These are phyloP conservation scores for Copidosoma aretas DNA, from an alignment of 2,888 invertebrate genomes.

Conservation along the genomic window DNA sequence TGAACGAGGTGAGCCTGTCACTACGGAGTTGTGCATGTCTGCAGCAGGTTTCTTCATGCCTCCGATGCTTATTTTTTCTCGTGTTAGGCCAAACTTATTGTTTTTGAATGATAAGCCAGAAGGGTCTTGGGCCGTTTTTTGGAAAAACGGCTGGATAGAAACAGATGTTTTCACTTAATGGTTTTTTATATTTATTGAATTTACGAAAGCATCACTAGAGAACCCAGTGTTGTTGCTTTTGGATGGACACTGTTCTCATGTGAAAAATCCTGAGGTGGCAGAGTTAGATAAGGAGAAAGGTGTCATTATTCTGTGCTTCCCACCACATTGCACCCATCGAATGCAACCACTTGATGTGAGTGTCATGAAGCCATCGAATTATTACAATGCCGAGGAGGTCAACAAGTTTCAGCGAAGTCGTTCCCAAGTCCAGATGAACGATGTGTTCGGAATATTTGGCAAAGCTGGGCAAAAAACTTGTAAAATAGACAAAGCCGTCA, in stretches of 20 bases:
- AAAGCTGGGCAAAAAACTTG: background rate
- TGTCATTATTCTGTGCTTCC: background rate
- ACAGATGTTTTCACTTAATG: background rate
- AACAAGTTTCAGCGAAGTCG: background rate
- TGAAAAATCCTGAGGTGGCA: background rate
- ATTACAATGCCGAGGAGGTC: background rate
- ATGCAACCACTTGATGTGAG: background rate
- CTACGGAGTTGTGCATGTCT: background rate
- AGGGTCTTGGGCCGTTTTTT: background rate
- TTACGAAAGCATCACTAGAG: background rate
- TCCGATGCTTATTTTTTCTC: background rate
- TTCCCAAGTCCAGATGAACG: background rate
- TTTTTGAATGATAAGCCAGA: background rate
- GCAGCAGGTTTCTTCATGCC: background rate
- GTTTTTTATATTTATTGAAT: background rate
- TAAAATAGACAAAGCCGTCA: background rate
- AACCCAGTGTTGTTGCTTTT: background rate
- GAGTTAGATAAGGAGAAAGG: background rate
- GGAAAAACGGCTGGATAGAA: background rate
- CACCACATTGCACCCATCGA: background rate
- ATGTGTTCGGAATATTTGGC: background rate
- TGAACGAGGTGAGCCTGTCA: background rate
- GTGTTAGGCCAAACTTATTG: background rate
- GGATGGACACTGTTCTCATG: background rate
- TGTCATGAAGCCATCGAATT: background rate